These are phyloP conservation scores for Hippoglossus stenolepis DNA, from an alignment of 2,113 vertebrate species.

Conservation along the genomic window DNA sequence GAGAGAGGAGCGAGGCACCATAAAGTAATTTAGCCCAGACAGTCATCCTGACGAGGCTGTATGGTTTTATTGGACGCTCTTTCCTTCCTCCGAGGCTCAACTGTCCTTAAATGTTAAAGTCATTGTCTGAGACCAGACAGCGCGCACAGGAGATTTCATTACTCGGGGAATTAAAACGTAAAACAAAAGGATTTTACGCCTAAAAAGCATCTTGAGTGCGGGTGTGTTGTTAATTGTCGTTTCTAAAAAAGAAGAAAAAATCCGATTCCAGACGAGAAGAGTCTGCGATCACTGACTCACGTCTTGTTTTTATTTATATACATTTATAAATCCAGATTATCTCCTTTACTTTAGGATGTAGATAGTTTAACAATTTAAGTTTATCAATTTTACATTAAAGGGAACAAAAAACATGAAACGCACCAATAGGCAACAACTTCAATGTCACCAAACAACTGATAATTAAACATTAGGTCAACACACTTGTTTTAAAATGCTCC, in stretches of 20 bases:
- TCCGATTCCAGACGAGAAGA: no score
- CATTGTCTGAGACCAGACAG: constrained; percentile 71
- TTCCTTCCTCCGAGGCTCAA: constrained; percentile 62
- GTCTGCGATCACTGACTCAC: no score
- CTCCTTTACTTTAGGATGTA: not conserved
- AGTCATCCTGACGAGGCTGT: constrained; percentile 48
- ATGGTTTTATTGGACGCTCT: constrained; percentile 74
- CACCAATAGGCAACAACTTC: not conserved
- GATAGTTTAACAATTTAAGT: not conserved
- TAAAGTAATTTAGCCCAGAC: constrained; percentile 79
- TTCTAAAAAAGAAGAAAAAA: no score
- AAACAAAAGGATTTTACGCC: constrained; percentile 18
- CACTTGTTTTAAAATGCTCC: no score
- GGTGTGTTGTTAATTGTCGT: no score
- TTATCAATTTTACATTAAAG: not conserved
- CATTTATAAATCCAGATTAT: not conserved
- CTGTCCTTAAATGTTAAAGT: constrained; percentile 73
- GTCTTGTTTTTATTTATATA: not conserved
- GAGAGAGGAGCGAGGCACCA: constrained; percentile 17
- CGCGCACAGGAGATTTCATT: constrained; percentile 24
- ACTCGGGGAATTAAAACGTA: constrained; percentile 5
- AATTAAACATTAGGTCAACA: no score
- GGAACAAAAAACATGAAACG: not conserved
- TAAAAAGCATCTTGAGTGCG: not conserved
- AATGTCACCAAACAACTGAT: not conserved